phyloP scores from a whole-genome alignment of 2,888 invertebrate genomes.

The Vannuccia rotundouncinata region DNA sequence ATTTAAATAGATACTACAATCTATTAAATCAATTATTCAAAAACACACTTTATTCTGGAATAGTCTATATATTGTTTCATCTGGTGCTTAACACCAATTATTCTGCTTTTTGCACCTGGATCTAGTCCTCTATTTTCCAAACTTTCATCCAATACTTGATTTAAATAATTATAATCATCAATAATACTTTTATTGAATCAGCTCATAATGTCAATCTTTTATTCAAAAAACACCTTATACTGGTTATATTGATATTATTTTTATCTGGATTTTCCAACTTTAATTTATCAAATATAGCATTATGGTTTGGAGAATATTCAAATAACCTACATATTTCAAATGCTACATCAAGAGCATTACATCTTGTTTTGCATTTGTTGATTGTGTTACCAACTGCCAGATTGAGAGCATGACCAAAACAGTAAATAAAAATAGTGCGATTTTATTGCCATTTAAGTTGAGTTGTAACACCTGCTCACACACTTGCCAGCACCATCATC shows the following conservation, averaged over 20 bases:
- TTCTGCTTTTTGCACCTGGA: conserved; percentile 14
- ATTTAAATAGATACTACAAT: too few species aligned
- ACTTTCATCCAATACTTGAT: conserved; percentile 19
- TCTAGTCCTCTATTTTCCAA: conserved; percentile 18
- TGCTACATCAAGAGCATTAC: conserved; percentile 10
- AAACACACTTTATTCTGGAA: too few species aligned
- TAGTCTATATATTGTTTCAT: conserved; percentile 21
- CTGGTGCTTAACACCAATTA: conserved; percentile 23
- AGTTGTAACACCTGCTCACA: conserved; percentile 13
- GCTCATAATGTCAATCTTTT: not conserved
- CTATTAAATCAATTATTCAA: too few species aligned
- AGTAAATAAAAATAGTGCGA: conserved; percentile 1
- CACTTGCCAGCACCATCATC: conserved; percentile 7
- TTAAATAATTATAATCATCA: conserved; percentile 11
- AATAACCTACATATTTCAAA: conserved; percentile 16
- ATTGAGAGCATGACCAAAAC: conserved; percentile 26
- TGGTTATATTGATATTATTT: conserved; percentile 1
- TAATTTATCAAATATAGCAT: conserved; percentile 19
- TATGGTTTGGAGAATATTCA: conserved; percentile 16
- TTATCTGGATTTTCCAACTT: conserved; percentile 7
- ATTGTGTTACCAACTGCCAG: conserved; percentile 4
- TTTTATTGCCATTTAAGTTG: not conserved
- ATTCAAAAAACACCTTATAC: conserved; percentile 21
- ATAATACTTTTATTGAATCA: conserved; percentile 21
- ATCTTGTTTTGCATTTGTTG: not conserved